phyloP scores from a whole-genome alignment of 53 echinoderm and acorn worm species.

The Antedon mediterranea region DNA sequence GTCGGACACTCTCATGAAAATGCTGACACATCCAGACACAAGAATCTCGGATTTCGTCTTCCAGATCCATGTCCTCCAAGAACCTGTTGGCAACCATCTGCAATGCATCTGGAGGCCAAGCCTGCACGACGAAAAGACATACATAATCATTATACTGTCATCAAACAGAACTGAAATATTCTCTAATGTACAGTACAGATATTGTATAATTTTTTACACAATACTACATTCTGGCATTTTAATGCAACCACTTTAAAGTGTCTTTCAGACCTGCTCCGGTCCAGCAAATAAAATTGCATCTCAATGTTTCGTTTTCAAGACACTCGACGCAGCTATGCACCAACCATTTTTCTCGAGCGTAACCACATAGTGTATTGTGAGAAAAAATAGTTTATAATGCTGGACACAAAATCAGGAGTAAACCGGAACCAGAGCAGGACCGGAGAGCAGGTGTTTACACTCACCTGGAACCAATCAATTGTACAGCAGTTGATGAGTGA shows the following conservation, averaged over 20 bases:
- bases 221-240: too few species aligned
- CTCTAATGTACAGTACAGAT: too few species aligned
- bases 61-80: slow-evolving; percentile 87
- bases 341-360: not conserved
- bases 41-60: slow-evolving; percentile 59
- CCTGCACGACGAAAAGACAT: slow-evolving; percentile 19
- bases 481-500: slow-evolving; percentile 97
- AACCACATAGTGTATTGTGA: not conserved
- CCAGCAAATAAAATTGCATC: too few species aligned
- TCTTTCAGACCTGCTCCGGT: too few species aligned
- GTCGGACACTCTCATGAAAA: slow-evolving; percentile 91
- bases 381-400: not conserved
- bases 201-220: too few species aligned
- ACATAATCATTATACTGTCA: too few species aligned
- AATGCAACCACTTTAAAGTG: too few species aligned
- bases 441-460: not conserved
- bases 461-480: slow-evolving; percentile 93
- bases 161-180: too few species aligned
- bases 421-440: not conserved
- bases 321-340: not conserved
- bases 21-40: slow-evolving; percentile 95
- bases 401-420: not conserved
- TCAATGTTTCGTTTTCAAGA: too few species aligned
- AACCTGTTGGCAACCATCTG: slow-evolving; percentile 98
- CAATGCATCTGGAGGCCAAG: slow-evolving; percentile 95